These are phyloP conservation scores for Diadema setosum DNA, from an alignment of 35 echinoderm and acorn worm genomes.

Conservation along the genomic window DNA sequence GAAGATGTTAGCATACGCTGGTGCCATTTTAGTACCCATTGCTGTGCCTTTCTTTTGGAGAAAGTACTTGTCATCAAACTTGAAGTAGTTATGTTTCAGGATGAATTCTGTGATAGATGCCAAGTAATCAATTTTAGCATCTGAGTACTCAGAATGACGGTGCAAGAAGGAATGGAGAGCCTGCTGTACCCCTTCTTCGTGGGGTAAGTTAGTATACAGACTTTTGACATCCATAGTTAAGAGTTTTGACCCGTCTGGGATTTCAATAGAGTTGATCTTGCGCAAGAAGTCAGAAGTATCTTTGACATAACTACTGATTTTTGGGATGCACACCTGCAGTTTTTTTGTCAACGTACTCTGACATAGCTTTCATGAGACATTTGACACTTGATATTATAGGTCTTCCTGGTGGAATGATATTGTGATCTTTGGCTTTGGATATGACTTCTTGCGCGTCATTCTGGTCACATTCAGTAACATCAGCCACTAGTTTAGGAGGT, in stretches of 20 bases:
- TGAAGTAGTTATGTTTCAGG: conserved; percentile 37
- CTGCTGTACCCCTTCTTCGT: not conserved
- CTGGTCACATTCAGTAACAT: not conserved
- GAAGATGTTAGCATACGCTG: conserved; percentile 32
- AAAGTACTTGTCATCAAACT: conserved; percentile 17
- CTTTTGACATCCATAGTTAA: not conserved
- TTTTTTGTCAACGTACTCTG: not conserved
- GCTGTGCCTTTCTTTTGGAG: conserved; percentile 25
- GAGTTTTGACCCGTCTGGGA: not conserved
- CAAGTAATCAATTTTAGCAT: not conserved
- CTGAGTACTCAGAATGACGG: not conserved
- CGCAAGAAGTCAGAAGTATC: not conserved
- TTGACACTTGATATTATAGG: not conserved
- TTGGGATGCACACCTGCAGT: not conserved
- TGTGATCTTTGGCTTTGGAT: not conserved
- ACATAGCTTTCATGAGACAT: not conserved
- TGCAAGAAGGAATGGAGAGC: not conserved
- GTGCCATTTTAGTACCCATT: conserved; percentile 42
- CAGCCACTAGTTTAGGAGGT: not conserved
- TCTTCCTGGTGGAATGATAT: not conserved
- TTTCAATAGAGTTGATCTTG: not conserved
- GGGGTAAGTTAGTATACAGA: not conserved
- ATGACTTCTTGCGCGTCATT: not conserved
- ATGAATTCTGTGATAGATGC: not conserved
- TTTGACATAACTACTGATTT: not conserved